phyloP scores from a whole-genome alignment of 2,888 invertebrate species.

The Penaeus monodon region DNA sequence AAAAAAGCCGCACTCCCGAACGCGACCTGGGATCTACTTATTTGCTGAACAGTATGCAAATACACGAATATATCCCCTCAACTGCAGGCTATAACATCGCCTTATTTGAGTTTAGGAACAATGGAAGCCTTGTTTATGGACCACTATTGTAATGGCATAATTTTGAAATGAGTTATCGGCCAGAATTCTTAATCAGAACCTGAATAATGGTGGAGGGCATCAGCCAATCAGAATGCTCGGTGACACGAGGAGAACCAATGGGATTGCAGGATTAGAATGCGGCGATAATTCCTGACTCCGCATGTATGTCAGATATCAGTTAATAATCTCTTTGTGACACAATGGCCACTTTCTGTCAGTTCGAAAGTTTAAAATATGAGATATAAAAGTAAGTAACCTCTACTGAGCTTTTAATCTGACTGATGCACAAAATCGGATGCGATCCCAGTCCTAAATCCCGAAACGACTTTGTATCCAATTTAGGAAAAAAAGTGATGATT shows the following conservation, averaged over 20 bases:
- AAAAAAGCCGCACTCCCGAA: background rate
- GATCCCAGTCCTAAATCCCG: no score
- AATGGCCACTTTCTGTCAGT: constrained; percentile 48
- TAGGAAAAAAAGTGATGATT: no score
- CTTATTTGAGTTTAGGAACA: constrained; percentile 57
- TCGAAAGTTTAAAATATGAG: constrained; percentile 38
- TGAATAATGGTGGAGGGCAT: constrained; percentile 30
- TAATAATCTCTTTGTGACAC: constrained; percentile 52
- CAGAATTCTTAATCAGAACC: constrained; percentile 56
- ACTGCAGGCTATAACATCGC: constrained; percentile 45
- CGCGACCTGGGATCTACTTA: constrained; percentile 14
- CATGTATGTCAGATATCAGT: constrained; percentile 46
- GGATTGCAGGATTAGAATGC: background rate
- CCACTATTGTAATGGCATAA: constrained; percentile 58
- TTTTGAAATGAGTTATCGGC: constrained; percentile 59
- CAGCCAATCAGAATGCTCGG: constrained; percentile 39
- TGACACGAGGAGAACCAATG: no score
- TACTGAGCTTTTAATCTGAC: background rate
- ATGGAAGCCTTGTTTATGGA: constrained; percentile 48
- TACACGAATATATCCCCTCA: constrained; percentile 38
- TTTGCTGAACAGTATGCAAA: constrained; percentile 50
- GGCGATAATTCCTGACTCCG: constrained; percentile 19
- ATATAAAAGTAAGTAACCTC: background rate
- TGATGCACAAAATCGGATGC: no score
- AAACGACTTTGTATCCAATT: no score